Conservation (phyloP, 2,113 vertebrate genomes). For the Tachysurus vachellii region DNA sequence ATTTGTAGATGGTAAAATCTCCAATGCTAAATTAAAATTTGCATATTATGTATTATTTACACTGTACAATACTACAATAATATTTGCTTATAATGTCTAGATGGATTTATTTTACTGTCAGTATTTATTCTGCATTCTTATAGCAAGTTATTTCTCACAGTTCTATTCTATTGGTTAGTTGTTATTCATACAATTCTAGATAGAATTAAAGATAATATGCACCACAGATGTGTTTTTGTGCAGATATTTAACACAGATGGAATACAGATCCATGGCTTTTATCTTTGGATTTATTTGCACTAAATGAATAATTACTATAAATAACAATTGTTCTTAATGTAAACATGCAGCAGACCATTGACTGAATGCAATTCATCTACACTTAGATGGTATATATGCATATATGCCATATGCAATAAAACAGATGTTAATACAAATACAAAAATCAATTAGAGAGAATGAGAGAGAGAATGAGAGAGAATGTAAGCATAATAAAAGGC, state of each 20-base stretch:
- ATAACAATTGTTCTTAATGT: background rate
- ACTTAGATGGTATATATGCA: background rate
- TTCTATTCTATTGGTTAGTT: background rate
- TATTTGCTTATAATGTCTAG: background rate
- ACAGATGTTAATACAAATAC: background rate
- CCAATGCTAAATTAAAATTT: background rate
- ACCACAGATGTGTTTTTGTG: background rate
- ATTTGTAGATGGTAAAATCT: background rate
- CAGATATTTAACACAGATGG: constrained; percentile 1
- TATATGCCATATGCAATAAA: background rate
- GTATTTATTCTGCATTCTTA: background rate
- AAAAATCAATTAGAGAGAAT: background rate
- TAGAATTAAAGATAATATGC: background rate
- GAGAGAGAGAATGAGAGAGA: too few relatives aligned
- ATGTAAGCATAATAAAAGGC: background rate
- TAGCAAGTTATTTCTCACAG: background rate
- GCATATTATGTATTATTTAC: background rate
- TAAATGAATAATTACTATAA: background rate
- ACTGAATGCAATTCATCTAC: background rate
- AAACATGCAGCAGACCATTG: background rate
- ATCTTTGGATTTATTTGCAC: background rate
- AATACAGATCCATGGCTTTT: background rate
- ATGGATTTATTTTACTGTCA: background rate
- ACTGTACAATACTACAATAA: background rate
- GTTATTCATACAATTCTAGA: background rate